Conservation (phyloP, 2,113 vertebrate species). For the Galemys pyrenaicus region DNA sequence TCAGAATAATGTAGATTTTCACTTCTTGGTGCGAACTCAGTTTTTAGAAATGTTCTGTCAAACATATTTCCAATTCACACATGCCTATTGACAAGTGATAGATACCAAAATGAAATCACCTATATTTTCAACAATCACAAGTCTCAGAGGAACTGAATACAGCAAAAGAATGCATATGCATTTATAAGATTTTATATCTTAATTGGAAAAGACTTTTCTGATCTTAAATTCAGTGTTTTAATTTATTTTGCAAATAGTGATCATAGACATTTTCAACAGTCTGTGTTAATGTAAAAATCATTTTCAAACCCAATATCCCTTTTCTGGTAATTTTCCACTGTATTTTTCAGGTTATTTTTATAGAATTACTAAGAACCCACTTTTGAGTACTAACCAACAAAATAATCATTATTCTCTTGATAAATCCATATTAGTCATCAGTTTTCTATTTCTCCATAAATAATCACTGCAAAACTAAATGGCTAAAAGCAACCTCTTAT, state of each 20-base stretch:
- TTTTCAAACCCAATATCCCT: background rate
- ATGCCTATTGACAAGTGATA: background rate
- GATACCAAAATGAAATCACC: background rate
- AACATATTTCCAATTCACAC: background rate
- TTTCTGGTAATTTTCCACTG: background rate
- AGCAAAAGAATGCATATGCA: background rate
- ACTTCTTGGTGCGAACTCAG: background rate
- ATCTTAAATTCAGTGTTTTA: conserved; percentile 25
- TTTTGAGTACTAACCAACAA: background rate
- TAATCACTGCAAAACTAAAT: background rate
- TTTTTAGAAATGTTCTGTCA: background rate
- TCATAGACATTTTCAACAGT: background rate
- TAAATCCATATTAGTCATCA: background rate
- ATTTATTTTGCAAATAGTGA: background rate
- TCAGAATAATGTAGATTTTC: background rate
- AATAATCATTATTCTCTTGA: background rate
- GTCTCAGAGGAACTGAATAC: background rate
- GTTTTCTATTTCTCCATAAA: conserved; percentile 13
- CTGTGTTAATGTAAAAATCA: background rate
- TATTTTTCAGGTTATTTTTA: conserved; percentile 2
- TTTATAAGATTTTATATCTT: background rate
- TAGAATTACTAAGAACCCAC: background rate
- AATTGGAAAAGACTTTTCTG: background rate
- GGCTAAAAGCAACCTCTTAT: background rate
- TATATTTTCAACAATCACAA: background rate